These are phyloP conservation scores for Epicauta chinensis DNA, from an alignment of 1,140 invertebrate genomes.

Conservation along the genomic window DNA sequence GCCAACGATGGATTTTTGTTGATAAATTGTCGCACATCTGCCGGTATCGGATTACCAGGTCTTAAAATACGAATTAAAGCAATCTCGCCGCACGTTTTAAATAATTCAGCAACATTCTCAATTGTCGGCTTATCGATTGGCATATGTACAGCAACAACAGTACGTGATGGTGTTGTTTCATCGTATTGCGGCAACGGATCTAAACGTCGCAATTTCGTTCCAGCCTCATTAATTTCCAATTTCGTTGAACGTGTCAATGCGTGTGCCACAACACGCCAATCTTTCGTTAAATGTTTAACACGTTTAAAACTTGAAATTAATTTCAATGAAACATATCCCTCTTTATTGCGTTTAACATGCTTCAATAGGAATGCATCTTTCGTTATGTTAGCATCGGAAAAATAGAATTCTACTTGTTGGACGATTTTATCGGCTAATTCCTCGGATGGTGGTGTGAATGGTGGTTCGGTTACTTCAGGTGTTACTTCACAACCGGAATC, in stretches of 20 bases:
- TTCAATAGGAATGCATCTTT: constrained; percentile 94
- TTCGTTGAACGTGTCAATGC: constrained; percentile 72
- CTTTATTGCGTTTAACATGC: constrained; percentile 89
- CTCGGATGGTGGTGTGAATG: constrained; percentile 57
- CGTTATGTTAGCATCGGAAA: constrained; percentile 88
- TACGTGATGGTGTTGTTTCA: constrained; percentile 84
- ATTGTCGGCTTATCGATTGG: constrained; percentile 78
- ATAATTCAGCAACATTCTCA: constrained; percentile 82
- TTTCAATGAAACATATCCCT: constrained; percentile 91
- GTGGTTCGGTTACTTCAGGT: constrained; percentile 48
- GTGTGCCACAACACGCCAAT: constrained; percentile 86
- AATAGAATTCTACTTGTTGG: constrained; percentile 86
- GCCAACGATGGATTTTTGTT: constrained; percentile 84
- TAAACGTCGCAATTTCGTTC: constrained; percentile 82
- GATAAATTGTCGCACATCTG: constrained; percentile 81
- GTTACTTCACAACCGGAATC: constrained; percentile 60
- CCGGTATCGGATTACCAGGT: constrained; percentile 79
- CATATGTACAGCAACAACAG: constrained; percentile 79
- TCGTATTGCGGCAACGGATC: constrained; percentile 83
- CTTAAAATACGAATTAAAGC: constrained; percentile 77
- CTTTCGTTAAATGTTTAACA: constrained; percentile 86
- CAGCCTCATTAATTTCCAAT: constrained; percentile 83
- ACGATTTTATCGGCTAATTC: constrained; percentile 71
- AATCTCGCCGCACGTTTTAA: constrained; percentile 81
- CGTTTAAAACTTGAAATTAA: constrained; percentile 90